phyloP scores from a whole-genome alignment of 2,888 invertebrate species.

The Crioceris asparagi region DNA sequence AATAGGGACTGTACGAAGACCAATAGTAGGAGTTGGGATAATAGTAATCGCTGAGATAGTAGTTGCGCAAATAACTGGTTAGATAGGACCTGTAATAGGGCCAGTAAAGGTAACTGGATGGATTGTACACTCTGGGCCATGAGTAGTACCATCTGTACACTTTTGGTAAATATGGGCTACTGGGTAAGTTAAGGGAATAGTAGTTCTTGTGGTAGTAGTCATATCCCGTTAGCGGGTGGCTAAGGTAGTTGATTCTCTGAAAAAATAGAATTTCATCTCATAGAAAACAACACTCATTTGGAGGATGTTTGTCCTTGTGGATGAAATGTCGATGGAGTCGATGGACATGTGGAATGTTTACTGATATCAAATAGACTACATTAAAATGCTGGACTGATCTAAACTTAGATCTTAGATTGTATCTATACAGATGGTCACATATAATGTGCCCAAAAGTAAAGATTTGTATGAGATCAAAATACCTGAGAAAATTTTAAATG shows the following conservation, averaged over 20 bases:
- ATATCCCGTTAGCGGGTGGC: slow-evolving; percentile 22
- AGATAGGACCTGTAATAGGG: slow-evolving; percentile 18
- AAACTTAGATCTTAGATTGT: too few relatives aligned
- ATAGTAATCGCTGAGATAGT: slow-evolving; percentile 16
- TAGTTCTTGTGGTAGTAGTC: slow-evolving; percentile 13
- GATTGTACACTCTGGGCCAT: slow-evolving; percentile 20
- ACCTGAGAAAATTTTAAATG: too few relatives aligned
- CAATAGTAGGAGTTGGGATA: slow-evolving; percentile 16
- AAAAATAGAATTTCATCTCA: slow-evolving; percentile 19
- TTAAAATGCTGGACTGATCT: too few relatives aligned
- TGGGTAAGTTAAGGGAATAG: slow-evolving; percentile 19
- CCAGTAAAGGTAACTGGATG: slow-evolving; percentile 16
- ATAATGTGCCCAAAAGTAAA: too few relatives aligned
- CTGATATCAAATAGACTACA: slow-evolving; percentile 4
- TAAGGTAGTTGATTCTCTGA: slow-evolving; percentile 23
- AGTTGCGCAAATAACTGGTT: slow-evolving; percentile 19
- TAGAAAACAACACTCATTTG: slow-evolving; percentile 6
- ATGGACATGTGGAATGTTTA: background rate
- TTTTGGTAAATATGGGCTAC: slow-evolving; percentile 19
- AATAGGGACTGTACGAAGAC: slow-evolving; percentile 19
- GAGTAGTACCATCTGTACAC: slow-evolving; percentile 24
- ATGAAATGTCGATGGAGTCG: background rate
- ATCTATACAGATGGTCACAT: too few relatives aligned
- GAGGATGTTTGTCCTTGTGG: background rate
- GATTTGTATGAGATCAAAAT: too few relatives aligned